These are phyloP conservation scores for Pocota personata DNA, from an alignment of 2,888 invertebrate species.

Conservation along the genomic window DNA sequence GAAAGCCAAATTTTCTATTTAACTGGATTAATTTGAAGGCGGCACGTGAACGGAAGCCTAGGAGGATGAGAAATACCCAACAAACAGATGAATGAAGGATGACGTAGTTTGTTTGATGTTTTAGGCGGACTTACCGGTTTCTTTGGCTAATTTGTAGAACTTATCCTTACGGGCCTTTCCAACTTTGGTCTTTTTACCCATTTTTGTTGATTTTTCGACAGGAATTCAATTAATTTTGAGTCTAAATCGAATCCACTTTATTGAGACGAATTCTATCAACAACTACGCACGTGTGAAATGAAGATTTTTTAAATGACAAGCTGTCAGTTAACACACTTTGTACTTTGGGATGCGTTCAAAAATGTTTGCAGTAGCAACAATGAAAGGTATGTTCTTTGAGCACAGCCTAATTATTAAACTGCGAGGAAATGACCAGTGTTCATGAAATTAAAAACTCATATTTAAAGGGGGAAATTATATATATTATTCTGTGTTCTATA, in stretches of 20 bases:
- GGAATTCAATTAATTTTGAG: background rate
- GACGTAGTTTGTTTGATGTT: background rate
- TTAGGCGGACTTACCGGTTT: constrained; percentile 91
- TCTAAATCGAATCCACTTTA: background rate
- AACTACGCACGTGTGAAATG: constrained; percentile 59
- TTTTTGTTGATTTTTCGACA: constrained; percentile 82
- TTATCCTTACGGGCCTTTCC: constrained; percentile 99
- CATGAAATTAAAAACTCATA: too few relatives aligned
- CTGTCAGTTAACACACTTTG: constrained; percentile 1
- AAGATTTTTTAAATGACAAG: background rate
- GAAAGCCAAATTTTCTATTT: constrained; percentile 97
- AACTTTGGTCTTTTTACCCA: constrained; percentile 97
- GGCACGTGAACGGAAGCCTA: constrained; percentile 98
- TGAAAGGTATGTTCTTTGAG: too few relatives aligned
- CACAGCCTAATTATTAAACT: too few relatives aligned
- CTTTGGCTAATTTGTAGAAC: constrained; percentile 99
- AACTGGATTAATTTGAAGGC: constrained; percentile 99
- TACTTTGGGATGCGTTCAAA: background rate
- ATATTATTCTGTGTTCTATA: too few relatives aligned
- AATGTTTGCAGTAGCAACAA: too few relatives aligned
- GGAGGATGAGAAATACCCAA: background rate
- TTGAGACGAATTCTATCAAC: constrained; percentile 34
- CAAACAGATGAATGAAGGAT: background rate
- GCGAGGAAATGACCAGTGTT: too few relatives aligned
- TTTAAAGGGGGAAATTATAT: too few relatives aligned